phyloP scores from a whole-genome alignment of 2,797 vertebrate genomes.

The Pogonophryne albipinna region DNA sequence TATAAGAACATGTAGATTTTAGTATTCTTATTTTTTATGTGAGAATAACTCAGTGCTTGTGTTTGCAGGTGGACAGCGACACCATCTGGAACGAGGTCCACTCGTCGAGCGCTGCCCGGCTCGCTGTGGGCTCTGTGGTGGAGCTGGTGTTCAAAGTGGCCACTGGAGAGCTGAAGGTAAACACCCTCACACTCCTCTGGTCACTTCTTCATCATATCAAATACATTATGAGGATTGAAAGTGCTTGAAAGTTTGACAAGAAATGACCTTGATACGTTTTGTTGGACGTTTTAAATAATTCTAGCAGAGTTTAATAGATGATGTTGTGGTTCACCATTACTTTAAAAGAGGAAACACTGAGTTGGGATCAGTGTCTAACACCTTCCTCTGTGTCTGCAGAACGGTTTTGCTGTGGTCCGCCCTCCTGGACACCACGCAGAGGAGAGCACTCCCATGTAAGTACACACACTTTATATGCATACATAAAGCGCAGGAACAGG shows the following conservation, averaged over 20 bases:
- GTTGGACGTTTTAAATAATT: neutral
- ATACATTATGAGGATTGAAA: neutral
- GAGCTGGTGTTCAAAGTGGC: slow-evolving; percentile 98
- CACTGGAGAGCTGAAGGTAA: slow-evolving; percentile 94
- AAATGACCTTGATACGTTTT: neutral
- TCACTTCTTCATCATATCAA: neutral
- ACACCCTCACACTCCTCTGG: rapidly evolving
- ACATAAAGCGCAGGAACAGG: slow-evolving; percentile 33
- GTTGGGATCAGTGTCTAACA: slow-evolving; percentile 25
- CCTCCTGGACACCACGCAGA: slow-evolving; percentile 98
- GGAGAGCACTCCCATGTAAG: slow-evolving; percentile 99
- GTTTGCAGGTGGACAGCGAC: slow-evolving; percentile 94
- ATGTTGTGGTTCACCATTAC: slow-evolving; percentile 1
- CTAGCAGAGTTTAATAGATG: neutral
- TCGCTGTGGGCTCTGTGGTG: slow-evolving; percentile 95
- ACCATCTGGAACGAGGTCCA: slow-evolving; percentile 99
- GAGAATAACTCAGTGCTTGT: neutral
- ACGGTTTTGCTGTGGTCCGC: slow-evolving; percentile 97
- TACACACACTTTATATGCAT: slow-evolving; percentile 53
- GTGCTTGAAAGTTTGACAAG: neutral
- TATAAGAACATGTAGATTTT: neutral
- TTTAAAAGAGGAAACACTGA: slow-evolving; percentile 12
- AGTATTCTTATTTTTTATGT: neutral
- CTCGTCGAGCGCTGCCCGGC: slow-evolving; percentile 93
- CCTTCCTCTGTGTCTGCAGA: slow-evolving; percentile 80